Conservation (phyloP, 1,140 invertebrate species). For the Trinorchestia longiramus region DNA sequence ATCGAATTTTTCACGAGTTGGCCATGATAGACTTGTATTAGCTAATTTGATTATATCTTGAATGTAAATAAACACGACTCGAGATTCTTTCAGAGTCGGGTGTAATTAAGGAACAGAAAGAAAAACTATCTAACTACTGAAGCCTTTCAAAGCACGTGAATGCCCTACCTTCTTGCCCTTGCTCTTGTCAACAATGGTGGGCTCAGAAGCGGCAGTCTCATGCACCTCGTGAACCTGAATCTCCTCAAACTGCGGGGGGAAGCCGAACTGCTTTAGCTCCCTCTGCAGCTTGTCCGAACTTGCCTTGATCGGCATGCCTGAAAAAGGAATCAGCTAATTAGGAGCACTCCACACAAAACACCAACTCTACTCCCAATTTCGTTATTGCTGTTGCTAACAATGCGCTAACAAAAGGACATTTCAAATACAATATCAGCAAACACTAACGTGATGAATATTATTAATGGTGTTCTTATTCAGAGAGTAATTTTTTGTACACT, state of each 20-base stretch:
- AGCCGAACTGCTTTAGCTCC: slow-evolving; percentile 93
- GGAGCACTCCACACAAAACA: not conserved
- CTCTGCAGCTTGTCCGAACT: slow-evolving; percentile 97
- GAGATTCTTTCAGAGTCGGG: not conserved
- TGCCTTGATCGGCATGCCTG: slow-evolving; percentile 75
- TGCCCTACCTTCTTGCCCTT: slow-evolving; percentile 92
- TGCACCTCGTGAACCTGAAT: slow-evolving; percentile 70
- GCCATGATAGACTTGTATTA: not conserved
- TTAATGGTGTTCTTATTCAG: no score
- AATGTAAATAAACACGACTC: not conserved
- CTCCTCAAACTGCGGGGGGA: slow-evolving; percentile 87
- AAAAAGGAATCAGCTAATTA: no score
- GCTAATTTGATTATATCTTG: not conserved
- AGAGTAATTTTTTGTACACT: no score
- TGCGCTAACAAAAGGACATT: no score
- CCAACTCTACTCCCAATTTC: no score
- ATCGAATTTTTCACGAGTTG: not conserved
- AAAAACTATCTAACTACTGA: not conserved
- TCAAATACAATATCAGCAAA: no score
- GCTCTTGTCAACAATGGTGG: slow-evolving; percentile 86
- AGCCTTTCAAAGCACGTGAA: not conserved
- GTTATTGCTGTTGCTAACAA: no score
- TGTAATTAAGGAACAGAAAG: not conserved
- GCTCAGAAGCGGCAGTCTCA: slow-evolving; percentile 68
- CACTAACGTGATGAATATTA: no score